Percentiles rank a stretch among this genome's conserved stretches.
phyloP scores from a whole-genome alignment of 2,113 vertebrate species.

The Nibea coibor region DNA sequence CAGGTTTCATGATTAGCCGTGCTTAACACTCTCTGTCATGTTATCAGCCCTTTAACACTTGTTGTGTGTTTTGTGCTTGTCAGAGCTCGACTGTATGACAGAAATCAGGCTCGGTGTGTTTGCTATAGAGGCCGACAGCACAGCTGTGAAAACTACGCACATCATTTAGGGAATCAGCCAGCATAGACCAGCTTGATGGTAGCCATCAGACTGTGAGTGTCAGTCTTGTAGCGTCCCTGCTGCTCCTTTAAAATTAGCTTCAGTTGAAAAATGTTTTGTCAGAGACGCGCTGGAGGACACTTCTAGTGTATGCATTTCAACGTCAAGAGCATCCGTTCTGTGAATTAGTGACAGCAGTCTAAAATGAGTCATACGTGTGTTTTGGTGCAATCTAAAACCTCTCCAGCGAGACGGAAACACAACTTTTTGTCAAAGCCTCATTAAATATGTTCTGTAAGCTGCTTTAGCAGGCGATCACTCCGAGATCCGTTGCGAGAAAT shows the following conservation, averaged over 20 bases:
- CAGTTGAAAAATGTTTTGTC: not conserved
- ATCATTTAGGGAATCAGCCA: not conserved
- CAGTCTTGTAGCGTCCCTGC: not conserved
- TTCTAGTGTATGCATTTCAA: constrained; percentile 3
- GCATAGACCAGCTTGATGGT: not conserved
- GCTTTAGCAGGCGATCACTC: too few relatives aligned
- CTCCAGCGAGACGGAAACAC: not conserved
- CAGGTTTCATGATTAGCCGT: not conserved
- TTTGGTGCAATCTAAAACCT: not conserved
- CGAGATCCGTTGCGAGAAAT: too few relatives aligned
- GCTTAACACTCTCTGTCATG: not conserved
- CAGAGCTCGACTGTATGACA: not conserved
- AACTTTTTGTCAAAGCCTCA: not conserved
- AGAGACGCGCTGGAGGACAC: not conserved
- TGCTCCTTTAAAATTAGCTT: not conserved
- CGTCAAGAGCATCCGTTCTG: not conserved
- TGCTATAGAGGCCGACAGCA: not conserved
- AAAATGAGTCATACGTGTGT: not conserved
- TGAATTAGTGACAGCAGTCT: not conserved
- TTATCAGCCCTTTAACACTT: not conserved
- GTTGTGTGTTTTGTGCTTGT: not conserved
- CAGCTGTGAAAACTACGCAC: constrained; percentile 55
- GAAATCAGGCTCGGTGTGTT: constrained; percentile 4
- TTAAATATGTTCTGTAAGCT: not conserved
- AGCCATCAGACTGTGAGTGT: not conserved